Evolutionary conservation across 2,888 invertebrate species (phyloP).

Genomic region (Melinaea marsaeus): DNA sequence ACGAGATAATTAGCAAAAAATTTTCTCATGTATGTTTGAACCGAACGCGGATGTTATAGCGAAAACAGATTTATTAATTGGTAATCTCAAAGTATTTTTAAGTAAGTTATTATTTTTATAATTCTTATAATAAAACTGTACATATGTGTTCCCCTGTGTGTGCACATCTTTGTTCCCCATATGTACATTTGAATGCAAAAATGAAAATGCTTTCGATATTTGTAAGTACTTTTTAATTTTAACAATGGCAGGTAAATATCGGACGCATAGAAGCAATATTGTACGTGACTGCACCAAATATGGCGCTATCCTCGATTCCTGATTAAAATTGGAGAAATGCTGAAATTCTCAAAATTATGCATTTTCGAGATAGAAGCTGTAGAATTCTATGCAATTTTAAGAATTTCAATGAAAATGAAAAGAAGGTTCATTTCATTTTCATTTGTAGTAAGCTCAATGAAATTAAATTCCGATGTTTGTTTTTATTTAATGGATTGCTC

Average conservation of each 20-base stretch:
- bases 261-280: slow-evolving; percentile 41
- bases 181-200: slow-evolving; percentile 15
- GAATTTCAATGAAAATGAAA: too few species aligned
- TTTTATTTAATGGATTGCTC: not conserved
- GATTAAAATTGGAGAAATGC: slow-evolving; percentile 26
- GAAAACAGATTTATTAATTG: too few species aligned
- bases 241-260: slow-evolving; percentile 24
- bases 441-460: slow-evolving; percentile 4
- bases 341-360: slow-evolving; percentile 15
- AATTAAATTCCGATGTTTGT: not conserved
- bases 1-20: too few species aligned
- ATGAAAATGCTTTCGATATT: slow-evolving; percentile 17
- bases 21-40: too few species aligned
- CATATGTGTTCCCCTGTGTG: too few species aligned
- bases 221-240: slow-evolving; percentile 24
- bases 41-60: too few species aligned
- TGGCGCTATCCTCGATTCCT: slow-evolving; percentile 26
- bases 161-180: not conserved
- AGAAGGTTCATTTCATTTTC: slow-evolving; percentile 8
- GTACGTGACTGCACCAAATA: slow-evolving; percentile 49
- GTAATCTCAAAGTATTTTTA: too few species aligned
- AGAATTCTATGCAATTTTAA: too few species aligned
- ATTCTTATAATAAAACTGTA: too few species aligned
- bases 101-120: too few species aligned
- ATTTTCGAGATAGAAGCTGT: slow-evolving; percentile 8